Evolutionary conservation across 2,113 vertebrate genomes (phyloP), one percentile per base, ranked within the genome.

Genomic region (Salvelinus alpinus): DNA sequence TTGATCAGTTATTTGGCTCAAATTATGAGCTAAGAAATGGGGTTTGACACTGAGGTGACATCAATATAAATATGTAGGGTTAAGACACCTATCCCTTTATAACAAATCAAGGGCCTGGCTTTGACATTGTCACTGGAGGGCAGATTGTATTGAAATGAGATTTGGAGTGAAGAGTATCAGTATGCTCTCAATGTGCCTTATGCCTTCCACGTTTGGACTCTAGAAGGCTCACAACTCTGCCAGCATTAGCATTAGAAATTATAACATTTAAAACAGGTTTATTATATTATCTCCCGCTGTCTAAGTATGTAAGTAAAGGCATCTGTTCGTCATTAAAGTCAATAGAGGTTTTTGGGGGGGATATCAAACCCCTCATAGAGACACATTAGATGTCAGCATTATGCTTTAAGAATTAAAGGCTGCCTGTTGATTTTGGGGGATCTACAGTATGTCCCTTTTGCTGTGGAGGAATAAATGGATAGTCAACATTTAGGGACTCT

Each of bases 81-180:
- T 77, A 73, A 78, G 74, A 70, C 78, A 62, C 60, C 70, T 71
- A 20, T 14, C 31, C 22, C 62, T 70, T 70, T 31, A 47, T 66
- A 77, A 80, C 80, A 79, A 82, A 79, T 82, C 83, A 80, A 65
- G n/a, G 64, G 20, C 64, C 47, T 24, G 47, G 54, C 62, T 77
- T 20, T 85, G 80, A 78, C 64, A 75, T 65, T 73, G 83, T 72
- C 80, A 74, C 77, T 18, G 47, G 59, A 80, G 75, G 78, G 57
- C 78, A 64, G 68, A 54, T 25, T 64, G 70, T 79, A 54, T 18
- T 65, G 69, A 75, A 72, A 80, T 72, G 25, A 62, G 74, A 24
- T 60, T 38, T 27, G 51, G 60, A 75, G 18, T 16, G 67, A 72
- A 66, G 70, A 67, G 71, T 68, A 78, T n/a, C 14, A 54, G 48